A percentile compares a stretch with the other conserved stretches of the same genome.
Evolutionary conservation across 53 echinoderm and acorn worm species (phyloP).

Genomic region (Echinometra lucunter): DNA sequence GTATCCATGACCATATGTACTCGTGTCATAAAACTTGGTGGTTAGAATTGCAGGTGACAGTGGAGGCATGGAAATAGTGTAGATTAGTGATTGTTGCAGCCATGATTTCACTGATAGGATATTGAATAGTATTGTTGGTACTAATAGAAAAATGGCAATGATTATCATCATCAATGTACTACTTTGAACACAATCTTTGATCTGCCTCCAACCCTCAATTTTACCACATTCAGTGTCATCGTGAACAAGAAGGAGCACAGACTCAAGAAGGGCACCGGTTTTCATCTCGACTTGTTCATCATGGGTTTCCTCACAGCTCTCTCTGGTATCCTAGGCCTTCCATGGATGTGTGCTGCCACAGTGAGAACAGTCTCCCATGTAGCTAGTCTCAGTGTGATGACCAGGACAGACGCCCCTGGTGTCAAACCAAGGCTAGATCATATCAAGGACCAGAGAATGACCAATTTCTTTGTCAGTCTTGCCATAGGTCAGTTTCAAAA

Average conservation of each 20-base stretch:
- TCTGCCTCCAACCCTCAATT: not conserved
- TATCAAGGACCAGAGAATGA: constrained; percentile 97
- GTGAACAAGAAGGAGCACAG: constrained; percentile 94
- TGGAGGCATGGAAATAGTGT: not conserved
- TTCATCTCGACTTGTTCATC: constrained; percentile 93
- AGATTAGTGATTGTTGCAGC: no score
- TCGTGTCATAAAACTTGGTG: no score
- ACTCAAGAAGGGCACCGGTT: constrained; percentile 95
- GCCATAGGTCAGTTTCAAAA: constrained; percentile 84
- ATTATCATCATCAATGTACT: not conserved
- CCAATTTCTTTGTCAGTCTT: constrained; percentile 94
- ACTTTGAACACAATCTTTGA: not conserved
- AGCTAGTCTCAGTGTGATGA: constrained; percentile 90
- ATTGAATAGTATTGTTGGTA: no score
- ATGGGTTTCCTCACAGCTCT: constrained; percentile 88
- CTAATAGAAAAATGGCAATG: not conserved
- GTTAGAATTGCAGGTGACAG: no score
- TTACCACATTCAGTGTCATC: constrained; percentile 73
- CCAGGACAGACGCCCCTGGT: constrained; percentile 92
- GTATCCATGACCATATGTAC: no score
- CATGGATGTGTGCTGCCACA: constrained; percentile 98
- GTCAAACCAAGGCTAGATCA: constrained; percentile 92
- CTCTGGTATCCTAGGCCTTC: constrained; percentile 87
- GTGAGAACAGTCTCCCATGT: constrained; percentile 93
- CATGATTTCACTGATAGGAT: no score